Base-by-base conservation (phyloP, 2,888 invertebrate genomes). In the Leptogaster cylindrica region DNA sequence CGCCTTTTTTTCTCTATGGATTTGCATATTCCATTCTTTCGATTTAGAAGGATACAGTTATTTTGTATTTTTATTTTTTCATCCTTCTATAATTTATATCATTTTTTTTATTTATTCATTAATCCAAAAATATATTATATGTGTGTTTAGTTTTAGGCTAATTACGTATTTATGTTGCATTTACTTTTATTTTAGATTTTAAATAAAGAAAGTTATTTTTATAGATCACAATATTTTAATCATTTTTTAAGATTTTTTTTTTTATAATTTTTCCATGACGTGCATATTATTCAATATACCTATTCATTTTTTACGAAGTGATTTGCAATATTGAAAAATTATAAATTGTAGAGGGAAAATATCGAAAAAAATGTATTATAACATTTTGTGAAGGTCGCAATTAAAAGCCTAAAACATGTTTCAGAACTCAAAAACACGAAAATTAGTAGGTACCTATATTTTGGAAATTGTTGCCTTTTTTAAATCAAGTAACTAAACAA, bases 81-180 rank as follows among this genome's bases (percentile, higher is more conserved):
- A 69, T 69, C 67, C 61, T 65, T 58, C 66, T 69, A 68, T 69
- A 69, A 67, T 70, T 72, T 71, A 71, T 72, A 69, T 69, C 39
- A 18, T 55, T 14, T 12, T 8, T 12, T 18, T 55, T 70, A 70
- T 69, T 48, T 64, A 64, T 48, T 64, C 23, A 64, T 28, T 64
- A 48, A 64, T 64, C 64, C 20, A 64, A 64, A 64, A 64, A 64
- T 64, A 64, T 64, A 64, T 63, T 44, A 61, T 61, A 61, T 61
- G 28, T 64, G 46, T 64, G 48, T 48, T 33, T 64, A n/a, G n/a
- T n/a, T n/a, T n/a, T n/a, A 64, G 46, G 48, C 64, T 64, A 64
- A 20, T 64, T 64, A 64, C 64, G 64, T 64, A 64, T 64, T 33
- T 64, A 44, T n/a, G 48, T 64, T 64, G 46, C 33, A 48, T 65